Conservation (phyloP, 2,888 invertebrate species). For the Temnothorax unifasciatus region DNA sequence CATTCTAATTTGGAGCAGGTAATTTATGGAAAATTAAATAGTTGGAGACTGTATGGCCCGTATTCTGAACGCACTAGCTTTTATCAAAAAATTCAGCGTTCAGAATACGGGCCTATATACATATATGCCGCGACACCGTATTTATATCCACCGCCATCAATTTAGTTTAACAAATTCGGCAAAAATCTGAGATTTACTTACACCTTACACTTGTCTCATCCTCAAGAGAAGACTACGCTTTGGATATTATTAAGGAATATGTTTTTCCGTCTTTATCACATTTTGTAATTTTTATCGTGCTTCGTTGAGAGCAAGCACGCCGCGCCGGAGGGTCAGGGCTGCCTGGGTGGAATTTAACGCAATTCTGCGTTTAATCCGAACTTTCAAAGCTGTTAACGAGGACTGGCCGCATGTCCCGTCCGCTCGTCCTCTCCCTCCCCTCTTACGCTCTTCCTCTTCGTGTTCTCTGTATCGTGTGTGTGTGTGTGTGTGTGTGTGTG, state of each 20-base stretch:
- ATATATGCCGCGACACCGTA: not conserved
- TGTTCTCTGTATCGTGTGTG: not conserved
- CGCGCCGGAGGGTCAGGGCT: slow-evolving; percentile 34
- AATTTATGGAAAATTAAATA: slow-evolving; percentile 1
- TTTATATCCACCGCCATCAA: not conserved
- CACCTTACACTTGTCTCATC: not conserved
- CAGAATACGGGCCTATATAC: too few relatives aligned
- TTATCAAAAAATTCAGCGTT: too few relatives aligned
- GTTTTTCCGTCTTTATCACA: slow-evolving; percentile 46
- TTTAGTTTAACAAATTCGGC: not conserved
- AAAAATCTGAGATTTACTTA: not conserved
- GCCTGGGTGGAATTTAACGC: slow-evolving; percentile 73
- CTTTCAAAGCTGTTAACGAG: slow-evolving; percentile 78
- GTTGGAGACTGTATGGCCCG: not conserved
- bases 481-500: not conserved
- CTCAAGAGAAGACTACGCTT: not conserved
- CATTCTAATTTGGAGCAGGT: not conserved
- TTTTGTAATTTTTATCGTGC: slow-evolving; percentile 53
- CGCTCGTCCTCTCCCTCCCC: slow-evolving; percentile 42
- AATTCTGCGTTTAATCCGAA: slow-evolving; percentile 76
- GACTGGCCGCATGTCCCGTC: slow-evolving; percentile 51
- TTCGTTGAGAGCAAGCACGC: slow-evolving; percentile 32
- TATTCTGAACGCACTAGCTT: too few relatives aligned
- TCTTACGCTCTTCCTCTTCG: slow-evolving; percentile 38
- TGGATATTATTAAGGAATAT: slow-evolving; percentile 34